A percentile compares a stretch with the other conserved stretches of the same genome.
Conservation (phyloP, 1,140 invertebrate genomes). For the Diachasmimorpha longicaudata region DNA sequence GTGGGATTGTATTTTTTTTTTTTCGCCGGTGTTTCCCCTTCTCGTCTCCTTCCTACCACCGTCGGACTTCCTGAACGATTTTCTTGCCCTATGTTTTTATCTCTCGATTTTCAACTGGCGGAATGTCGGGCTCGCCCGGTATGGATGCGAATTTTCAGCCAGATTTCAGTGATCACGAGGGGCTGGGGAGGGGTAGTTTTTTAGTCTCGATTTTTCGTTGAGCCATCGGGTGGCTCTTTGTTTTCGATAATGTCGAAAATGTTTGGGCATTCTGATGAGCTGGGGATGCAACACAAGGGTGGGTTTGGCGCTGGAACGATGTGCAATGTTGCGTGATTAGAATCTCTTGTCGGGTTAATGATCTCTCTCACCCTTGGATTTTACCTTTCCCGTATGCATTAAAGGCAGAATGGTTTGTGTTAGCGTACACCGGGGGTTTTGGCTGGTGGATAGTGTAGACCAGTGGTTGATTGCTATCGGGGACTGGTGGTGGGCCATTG, state of each 20-base stretch:
- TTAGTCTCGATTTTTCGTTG: background rate
- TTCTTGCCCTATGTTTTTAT: background rate
- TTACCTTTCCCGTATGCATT: background rate
- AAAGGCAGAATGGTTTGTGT: background rate
- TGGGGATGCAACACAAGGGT: background rate
- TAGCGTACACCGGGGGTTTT: background rate
- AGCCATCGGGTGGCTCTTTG: background rate
- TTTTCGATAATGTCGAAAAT: background rate
- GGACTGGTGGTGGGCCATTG: background rate
- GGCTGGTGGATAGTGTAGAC: background rate
- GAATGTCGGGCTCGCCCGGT: background rate
- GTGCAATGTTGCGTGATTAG: slow-evolving; percentile 32
- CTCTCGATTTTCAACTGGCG: background rate
- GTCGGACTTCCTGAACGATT: slow-evolving; percentile 18
- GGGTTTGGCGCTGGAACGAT: slow-evolving; percentile 28
- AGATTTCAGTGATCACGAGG: background rate
- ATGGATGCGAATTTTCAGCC: background rate
- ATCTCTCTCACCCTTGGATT: slow-evolving; percentile 18
- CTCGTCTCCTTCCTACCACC: background rate
- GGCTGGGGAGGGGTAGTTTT: background rate
- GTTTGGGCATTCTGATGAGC: background rate
- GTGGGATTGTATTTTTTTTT: slow-evolving; percentile 26
- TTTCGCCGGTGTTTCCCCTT: background rate
- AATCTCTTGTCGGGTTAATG: slow-evolving; percentile 32
- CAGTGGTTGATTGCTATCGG: background rate